Evolutionary conservation across 2,888 invertebrate genomes (phyloP).

Genomic region (Vesta saturnalis): DNA sequence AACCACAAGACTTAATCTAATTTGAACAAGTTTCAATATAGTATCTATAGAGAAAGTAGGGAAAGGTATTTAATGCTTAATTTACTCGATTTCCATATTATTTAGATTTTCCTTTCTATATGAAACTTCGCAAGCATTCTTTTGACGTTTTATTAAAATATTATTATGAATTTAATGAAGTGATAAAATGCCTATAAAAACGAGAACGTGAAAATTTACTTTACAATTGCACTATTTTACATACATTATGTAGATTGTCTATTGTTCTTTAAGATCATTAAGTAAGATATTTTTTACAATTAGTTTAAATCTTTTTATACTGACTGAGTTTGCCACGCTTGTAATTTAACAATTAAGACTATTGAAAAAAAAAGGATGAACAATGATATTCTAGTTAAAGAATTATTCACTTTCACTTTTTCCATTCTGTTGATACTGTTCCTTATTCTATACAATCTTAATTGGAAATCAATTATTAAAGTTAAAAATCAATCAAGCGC

Average conservation of each 20-base stretch:
- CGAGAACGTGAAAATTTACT: background rate
- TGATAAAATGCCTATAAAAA: background rate
- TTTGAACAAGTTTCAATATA: constrained; percentile 10
- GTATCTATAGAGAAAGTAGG: constrained; percentile 13
- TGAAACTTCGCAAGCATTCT: background rate
- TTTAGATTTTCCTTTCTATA: constrained; percentile 14
- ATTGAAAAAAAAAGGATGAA: too few species aligned
- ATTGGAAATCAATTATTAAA: background rate
- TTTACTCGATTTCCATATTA: constrained; percentile 12
- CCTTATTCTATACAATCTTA: too few species aligned
- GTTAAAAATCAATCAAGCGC: background rate
- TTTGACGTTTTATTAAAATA: background rate
- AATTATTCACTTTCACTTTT: background rate
- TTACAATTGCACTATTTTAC: background rate
- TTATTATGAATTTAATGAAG: background rate
- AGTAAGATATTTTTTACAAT: background rate
- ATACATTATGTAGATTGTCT: background rate
- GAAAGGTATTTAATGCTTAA: constrained; percentile 10
- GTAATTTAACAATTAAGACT: background rate
- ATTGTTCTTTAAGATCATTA: background rate
- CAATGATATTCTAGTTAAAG: background rate
- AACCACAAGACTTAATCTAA: background rate
- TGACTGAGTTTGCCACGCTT: background rate
- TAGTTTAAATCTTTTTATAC: too few species aligned
- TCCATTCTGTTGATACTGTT: too few species aligned